These are phyloP conservation scores for Apodemia mormo DNA, from an alignment of 2,888 invertebrate species.

Conservation along the genomic window DNA sequence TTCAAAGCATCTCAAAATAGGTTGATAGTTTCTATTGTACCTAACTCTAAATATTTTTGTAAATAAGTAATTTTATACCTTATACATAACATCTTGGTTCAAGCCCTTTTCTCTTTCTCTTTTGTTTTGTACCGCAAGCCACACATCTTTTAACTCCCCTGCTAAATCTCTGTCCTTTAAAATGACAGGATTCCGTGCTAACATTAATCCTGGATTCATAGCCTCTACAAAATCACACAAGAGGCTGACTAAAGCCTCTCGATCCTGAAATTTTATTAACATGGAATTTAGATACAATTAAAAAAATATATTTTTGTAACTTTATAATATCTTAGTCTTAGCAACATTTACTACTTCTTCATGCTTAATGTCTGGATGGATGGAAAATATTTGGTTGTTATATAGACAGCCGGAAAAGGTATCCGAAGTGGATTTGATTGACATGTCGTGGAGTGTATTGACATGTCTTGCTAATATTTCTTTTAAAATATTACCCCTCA, in stretches of 20 bases:
- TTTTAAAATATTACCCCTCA: too few species aligned
- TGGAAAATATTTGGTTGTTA: too few species aligned
- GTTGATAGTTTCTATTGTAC: too few species aligned
- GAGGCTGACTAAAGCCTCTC: constrained; percentile 84
- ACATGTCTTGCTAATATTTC: too few species aligned
- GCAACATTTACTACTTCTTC: too few species aligned
- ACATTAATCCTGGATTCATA: constrained; percentile 85
- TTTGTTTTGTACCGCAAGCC: constrained; percentile 85
- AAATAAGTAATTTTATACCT: constrained; percentile 50
- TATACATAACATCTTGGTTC: constrained; percentile 73
- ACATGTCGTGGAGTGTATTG: too few species aligned
- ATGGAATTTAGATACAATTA: constrained; percentile 11
- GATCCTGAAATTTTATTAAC: constrained; percentile 69
- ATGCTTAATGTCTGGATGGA: too few species aligned
- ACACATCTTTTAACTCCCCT: constrained; percentile 87
- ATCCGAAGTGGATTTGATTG: too few species aligned
- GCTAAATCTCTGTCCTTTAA: constrained; percentile 86
- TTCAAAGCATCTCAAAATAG: too few species aligned
- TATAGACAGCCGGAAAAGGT: too few species aligned
- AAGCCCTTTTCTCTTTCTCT: constrained; percentile 78
- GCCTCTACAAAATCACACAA: constrained; percentile 88
- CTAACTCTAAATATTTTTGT: background rate
- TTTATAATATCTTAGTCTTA: too few species aligned
- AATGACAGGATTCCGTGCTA: constrained; percentile 82
- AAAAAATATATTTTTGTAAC: background rate